Percentiles rank a stretch among this genome's conserved stretches.
These are phyloP conservation scores for Philereme transversata DNA, from an alignment of 2,888 invertebrate species.

Conservation along the genomic window DNA sequence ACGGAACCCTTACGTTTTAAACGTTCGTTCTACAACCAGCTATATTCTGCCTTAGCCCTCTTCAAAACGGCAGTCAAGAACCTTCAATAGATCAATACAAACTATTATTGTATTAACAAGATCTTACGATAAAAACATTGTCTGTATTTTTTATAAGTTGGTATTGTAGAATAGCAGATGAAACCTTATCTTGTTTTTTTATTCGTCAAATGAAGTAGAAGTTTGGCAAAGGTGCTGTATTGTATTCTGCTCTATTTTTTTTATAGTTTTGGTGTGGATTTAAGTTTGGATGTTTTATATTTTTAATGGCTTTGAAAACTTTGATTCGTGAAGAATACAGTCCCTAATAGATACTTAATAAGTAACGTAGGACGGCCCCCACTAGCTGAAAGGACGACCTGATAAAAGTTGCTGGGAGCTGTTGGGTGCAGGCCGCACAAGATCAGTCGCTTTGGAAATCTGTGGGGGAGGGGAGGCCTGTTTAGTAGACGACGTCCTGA, in stretches of 20 bases:
- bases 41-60: slow-evolving; percentile 27
- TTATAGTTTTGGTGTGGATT: neutral
- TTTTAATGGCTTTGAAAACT: no score
- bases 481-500: no score
- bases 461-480: no score
- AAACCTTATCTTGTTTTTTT: slow-evolving; percentile 24
- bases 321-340: no score
- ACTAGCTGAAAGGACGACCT: no score
- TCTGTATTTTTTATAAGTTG: slow-evolving; percentile 14
- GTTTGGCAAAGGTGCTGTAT: slow-evolving; percentile 17
- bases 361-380: no score
- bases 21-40: slow-evolving; percentile 9
- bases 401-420: no score
- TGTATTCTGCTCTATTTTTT: slow-evolving; percentile 7
- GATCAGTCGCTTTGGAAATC: no score
- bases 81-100: slow-evolving; percentile 35
- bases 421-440: no score
- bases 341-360: no score
- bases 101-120: slow-evolving; percentile 37
- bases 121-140: slow-evolving; percentile 29
- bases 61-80: slow-evolving; percentile 41
- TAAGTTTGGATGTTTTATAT: no score
- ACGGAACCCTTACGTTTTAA: slow-evolving; percentile 24
- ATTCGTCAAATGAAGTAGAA: slow-evolving; percentile 23
- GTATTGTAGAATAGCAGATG: slow-evolving; percentile 30